phyloP scores from a whole-genome alignment of 2,888 invertebrate species.

The Masnerella sp. region DNA sequence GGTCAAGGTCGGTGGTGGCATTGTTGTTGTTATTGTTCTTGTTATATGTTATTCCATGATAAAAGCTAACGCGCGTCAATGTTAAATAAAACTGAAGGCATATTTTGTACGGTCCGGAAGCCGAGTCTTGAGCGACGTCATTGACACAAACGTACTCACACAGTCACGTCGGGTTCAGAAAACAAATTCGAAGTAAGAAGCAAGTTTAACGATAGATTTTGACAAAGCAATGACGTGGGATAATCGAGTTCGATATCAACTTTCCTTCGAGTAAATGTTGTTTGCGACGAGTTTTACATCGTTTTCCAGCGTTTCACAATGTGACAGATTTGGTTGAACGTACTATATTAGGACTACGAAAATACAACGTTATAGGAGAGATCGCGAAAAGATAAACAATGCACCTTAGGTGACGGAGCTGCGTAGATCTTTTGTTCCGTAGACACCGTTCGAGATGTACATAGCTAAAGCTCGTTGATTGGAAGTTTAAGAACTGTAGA shows the following conservation, averaged over 20 bases:
- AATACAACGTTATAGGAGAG: no score
- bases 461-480: conserved; percentile 59
- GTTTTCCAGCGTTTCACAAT: no score
- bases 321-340: conserved; percentile 37
- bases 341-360: conserved; percentile 30
- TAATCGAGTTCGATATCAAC: conserved; percentile 1
- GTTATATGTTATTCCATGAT: conserved; percentile 70
- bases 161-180: conserved; percentile 31
- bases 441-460: conserved; percentile 53
- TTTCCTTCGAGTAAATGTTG: conserved; percentile 29
- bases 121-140: conserved; percentile 35
- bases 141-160: conserved; percentile 32
- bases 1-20: conserved; percentile 50
- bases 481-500: conserved; percentile 27
- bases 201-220: no score
- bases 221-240: no score
- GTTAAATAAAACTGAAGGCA: conserved; percentile 57
- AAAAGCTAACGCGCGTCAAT: conserved; percentile 64
- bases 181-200: background rate
- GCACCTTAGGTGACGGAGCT: conserved; percentile 56
- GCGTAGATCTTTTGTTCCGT: conserved; percentile 56
- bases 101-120: conserved; percentile 67
- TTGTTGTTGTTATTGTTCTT: conserved; percentile 70
- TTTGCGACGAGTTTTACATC: conserved; percentile 26
- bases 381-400: conserved; percentile 1